These are phyloP conservation scores for Ophthalmolycus amberensis DNA, from an alignment of 2,113 vertebrate genomes.

Conservation along the genomic window DNA sequence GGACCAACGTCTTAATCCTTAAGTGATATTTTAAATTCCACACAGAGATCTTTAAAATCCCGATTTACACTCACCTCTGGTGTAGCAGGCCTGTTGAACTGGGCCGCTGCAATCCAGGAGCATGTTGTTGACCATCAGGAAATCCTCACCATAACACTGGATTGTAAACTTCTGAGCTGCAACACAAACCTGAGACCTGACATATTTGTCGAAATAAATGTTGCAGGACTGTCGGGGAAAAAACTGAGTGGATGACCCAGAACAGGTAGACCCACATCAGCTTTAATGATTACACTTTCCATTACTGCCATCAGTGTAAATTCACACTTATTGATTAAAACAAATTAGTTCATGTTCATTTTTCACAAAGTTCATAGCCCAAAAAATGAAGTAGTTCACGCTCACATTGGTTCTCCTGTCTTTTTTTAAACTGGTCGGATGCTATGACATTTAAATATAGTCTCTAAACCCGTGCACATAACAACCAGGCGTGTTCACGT, in stretches of 20 bases:
- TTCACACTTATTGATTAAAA: too few relatives aligned
- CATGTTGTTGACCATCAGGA: constrained; percentile 69
- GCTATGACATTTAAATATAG: too few relatives aligned
- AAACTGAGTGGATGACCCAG: not conserved
- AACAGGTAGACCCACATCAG: too few relatives aligned
- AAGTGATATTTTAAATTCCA: not conserved
- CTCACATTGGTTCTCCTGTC: too few relatives aligned
- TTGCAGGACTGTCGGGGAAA: not conserved
- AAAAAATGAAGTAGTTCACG: too few relatives aligned
- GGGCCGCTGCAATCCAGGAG: constrained; percentile 60
- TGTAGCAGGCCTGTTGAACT: constrained; percentile 78
- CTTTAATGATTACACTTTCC: too few relatives aligned
- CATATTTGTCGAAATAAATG: not conserved
- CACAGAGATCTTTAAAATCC: not conserved
- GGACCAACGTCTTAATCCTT: not conserved
- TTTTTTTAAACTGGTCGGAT: too few relatives aligned
- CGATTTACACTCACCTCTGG: constrained; percentile 64
- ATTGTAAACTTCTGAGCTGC: constrained; percentile 52
- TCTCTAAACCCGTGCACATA: too few relatives aligned
- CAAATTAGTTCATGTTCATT: too few relatives aligned
- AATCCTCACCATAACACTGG: constrained; percentile 75
- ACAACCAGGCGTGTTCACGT: too few relatives aligned
- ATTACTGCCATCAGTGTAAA: too few relatives aligned
- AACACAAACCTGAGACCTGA: constrained; percentile 9
- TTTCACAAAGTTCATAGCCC: too few relatives aligned